Base-by-base conservation (phyloP, 2,888 invertebrate species). In the Formica aserva region DNA sequence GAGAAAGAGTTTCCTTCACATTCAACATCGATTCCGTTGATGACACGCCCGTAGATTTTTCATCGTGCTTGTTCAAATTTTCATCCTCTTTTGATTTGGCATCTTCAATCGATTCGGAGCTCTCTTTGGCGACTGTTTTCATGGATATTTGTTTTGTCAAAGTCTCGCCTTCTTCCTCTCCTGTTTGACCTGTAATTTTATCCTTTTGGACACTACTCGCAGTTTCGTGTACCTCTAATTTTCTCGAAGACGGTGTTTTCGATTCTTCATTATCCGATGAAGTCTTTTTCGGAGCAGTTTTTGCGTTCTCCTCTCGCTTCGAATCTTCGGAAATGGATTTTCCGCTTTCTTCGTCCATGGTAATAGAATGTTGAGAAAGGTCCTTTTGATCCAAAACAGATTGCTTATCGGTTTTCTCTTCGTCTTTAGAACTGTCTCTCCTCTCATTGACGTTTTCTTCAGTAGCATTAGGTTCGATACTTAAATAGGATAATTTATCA, bases 41-140 rank as follows among this genome's bases (percentile, higher is more conserved):
- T 1, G 90, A 90, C 1, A 87, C 67, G 15, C 88, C 90, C 0
- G 82, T 82, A 3, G 91, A 91, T 77, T 89, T 90, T 0, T 88
- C 82, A 1, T 38, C 63, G 6, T 1, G 5, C 15, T 45, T 45
- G 13, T 72, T 26, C 11, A 32, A n/a, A 9, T 75, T 32, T 62
- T 45, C 45, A 6, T 65, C 26, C 2, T 52, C 66, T 55, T n/a
- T 38, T 2, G 38, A 77, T 55, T 38, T n/a, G 2, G n/a, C 15
- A 55, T 52, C 22, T 29, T 77, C 9, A 3, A 15, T 9, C n/a
- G 18, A 65, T 41, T 65, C 65, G 22, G 35, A 22, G 1, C 8
- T 66, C 22, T 84, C 78, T 18, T 52, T 29, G 0, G 67, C 65
- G 8, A 65, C 32, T 45, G 67, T 72, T n/a, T 67, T 88, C 22